These are phyloP conservation scores for Choloepus hoffmanni DNA, from an alignment of 2,113 vertebrate genomes.

Conservation along the genomic window DNA sequence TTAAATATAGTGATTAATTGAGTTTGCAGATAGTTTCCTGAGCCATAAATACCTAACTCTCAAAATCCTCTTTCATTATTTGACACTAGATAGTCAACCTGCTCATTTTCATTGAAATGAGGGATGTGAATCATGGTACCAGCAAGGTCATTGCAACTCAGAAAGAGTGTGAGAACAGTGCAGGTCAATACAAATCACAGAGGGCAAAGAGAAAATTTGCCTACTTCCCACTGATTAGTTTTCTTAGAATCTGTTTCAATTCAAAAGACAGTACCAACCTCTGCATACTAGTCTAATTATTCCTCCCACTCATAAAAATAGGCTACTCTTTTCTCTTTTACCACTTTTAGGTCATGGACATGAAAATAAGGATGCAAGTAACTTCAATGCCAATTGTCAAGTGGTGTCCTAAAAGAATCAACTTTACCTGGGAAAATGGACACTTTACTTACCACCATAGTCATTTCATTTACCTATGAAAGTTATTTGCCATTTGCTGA, in stretches of 20 bases:
- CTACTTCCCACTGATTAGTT: not conserved
- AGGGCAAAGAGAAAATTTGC: not conserved
- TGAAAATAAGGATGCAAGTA: not conserved
- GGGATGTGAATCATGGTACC: not conserved
- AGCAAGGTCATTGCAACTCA: not conserved
- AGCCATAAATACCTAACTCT: constrained; percentile 53
- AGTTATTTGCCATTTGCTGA: not conserved
- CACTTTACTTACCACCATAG: not conserved
- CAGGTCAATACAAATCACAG: not conserved
- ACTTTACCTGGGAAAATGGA: not conserved
- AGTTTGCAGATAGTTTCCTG: constrained; percentile 69
- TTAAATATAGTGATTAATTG: constrained; percentile 80
- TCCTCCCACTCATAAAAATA: not conserved
- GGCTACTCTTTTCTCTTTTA: not conserved
- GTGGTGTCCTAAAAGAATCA: not conserved
- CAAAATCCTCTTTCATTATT: constrained; percentile 13
- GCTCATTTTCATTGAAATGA: constrained; percentile 42
- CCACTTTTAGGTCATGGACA: not conserved
- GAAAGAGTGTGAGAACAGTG: not conserved
- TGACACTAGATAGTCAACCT: constrained; percentile 16
- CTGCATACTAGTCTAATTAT: not conserved
- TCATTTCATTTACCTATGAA: not conserved
- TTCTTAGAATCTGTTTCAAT: not conserved
- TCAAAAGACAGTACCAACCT: not conserved
- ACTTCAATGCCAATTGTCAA: not conserved